Base-by-base conservation (phyloP, 1,140 invertebrate genomes). In the Lamellibrachia luymesi region DNA sequence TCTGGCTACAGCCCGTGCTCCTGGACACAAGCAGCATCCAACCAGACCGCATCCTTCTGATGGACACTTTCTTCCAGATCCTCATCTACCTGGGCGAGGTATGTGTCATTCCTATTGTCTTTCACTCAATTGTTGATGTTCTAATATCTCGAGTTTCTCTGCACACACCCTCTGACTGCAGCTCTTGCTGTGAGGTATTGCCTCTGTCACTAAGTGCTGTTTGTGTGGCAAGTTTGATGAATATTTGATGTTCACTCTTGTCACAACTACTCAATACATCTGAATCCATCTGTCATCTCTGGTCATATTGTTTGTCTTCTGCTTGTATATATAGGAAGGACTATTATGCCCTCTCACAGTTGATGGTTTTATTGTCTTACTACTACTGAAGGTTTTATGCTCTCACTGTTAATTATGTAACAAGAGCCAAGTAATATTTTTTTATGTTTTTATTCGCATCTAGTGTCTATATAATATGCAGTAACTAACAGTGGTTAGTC, bases 11-110 rank as follows among this genome's bases (percentile, higher is more conserved):
- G 97, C 99, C 99, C 50, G 99, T 99, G 25, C 97, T 99, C 56
- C 96, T 99, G 50, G 99, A 99, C 96, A 99, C 99, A 1, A 99
- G 98, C 25, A 99, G 98, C 94, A 99, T 99, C 95, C 98, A 99
- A 96, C 97, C 99, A 0, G 99, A 99, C 96, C 97, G 98, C 94
- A 99, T 99, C 95, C 97, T 99, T 5, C 97, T 99, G 25, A 99
- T 99, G 99, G 99, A 99, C 96, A 99, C 99, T 6, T 99, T 99
- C 97, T 99, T 99, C 97, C 99, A 99, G 96, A 99, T 99, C 95
- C 97, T 99, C 49, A 99, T 99, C 95, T 99, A 99, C 96, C 99
- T 99, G 95, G 99, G 99, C 97, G 99, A 99, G 97, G 98, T 98
- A 96, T 96, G 95, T 92, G 27, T 50, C 27, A 27, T 90, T 17